Percentiles rank a stretch among this genome's conserved stretches.
Conservation (phyloP, 2,797 vertebrate genomes). For the Lithobates sylvaticus region DNA sequence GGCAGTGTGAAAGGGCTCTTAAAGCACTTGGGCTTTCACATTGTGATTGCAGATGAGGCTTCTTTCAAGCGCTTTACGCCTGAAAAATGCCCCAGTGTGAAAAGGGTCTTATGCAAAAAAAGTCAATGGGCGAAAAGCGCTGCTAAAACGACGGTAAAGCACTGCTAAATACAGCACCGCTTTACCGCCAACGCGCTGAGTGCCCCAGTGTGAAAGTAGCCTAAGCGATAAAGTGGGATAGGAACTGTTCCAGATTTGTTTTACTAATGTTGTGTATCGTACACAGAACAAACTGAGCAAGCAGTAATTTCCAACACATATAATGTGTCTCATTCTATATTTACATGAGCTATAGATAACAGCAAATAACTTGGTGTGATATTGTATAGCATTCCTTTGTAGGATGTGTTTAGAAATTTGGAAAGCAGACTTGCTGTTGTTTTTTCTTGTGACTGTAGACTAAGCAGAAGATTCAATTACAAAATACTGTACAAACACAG, state of each 20-base stretch:
- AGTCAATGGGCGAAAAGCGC: too few species aligned
- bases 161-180: too few species aligned
- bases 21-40: too few species aligned
- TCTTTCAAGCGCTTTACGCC: too few species aligned
- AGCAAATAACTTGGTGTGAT: slow-evolving; percentile 11
- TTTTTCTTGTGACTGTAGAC: neutral
- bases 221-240: too few species aligned
- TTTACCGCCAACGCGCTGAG: too few species aligned
- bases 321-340: slow-evolving; percentile 42
- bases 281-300: slow-evolving; percentile 1
- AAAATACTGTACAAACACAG: neutral
- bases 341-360: slow-evolving; percentile 32
- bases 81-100: too few species aligned
- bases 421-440: slow-evolving; percentile 7
- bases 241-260: neutral
- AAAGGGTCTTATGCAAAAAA: too few species aligned
- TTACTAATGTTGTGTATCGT: neutral
- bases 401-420: neutral
- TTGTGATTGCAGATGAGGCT: too few species aligned
- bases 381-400: slow-evolving; percentile 21
- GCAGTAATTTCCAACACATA: neutral
- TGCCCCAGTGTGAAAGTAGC: too few species aligned
- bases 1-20: too few species aligned
- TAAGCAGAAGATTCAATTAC: neutral
- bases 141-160: too few species aligned